These are phyloP conservation scores for Adelosebastes latens DNA, from an alignment of 2,797 vertebrate genomes.

Conservation along the genomic window DNA sequence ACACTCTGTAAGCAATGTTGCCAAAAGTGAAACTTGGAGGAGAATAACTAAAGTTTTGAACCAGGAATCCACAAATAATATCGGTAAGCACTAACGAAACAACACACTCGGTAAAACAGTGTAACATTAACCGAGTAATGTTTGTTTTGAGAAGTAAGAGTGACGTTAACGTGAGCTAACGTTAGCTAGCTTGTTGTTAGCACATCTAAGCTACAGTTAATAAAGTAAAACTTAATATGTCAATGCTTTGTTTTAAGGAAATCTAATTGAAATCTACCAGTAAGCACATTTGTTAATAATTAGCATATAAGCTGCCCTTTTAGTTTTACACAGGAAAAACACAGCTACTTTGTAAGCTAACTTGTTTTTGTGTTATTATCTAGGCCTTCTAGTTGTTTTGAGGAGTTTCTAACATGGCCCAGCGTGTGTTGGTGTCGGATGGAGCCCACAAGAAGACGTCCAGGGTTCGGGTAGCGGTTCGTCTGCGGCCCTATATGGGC, in stretches of 20 bases:
- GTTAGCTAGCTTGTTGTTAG: slow-evolving; percentile 13
- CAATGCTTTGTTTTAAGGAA: fast-evolving
- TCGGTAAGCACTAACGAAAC: slow-evolving; percentile 28
- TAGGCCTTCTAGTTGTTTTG: slow-evolving; percentile 12
- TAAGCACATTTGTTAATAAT: too few species aligned
- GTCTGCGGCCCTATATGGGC: slow-evolving; percentile 87
- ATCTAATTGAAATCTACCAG: fast-evolving
- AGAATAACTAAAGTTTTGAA: neutral
- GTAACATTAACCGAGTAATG: neutral
- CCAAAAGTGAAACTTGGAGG: neutral
- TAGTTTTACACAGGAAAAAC: neutral
- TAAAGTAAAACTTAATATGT: fast-evolving
- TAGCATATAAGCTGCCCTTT: fast-evolving
- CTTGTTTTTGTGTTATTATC: neutral
- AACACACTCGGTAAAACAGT: fast-evolving
- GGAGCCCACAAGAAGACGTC: slow-evolving; percentile 72
- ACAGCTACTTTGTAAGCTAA: neutral
- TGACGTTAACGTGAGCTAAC: too few species aligned
- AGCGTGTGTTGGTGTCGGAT: slow-evolving; percentile 71
- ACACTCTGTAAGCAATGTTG: neutral
- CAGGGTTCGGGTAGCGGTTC: slow-evolving; percentile 88
- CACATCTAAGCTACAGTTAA: fast-evolving
- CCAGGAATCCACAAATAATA: neutral
- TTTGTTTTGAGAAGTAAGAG: neutral
- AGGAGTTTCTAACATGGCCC: slow-evolving; percentile 72